Conservation (phyloP, 2,888 invertebrate genomes). For the Empis livida region DNA sequence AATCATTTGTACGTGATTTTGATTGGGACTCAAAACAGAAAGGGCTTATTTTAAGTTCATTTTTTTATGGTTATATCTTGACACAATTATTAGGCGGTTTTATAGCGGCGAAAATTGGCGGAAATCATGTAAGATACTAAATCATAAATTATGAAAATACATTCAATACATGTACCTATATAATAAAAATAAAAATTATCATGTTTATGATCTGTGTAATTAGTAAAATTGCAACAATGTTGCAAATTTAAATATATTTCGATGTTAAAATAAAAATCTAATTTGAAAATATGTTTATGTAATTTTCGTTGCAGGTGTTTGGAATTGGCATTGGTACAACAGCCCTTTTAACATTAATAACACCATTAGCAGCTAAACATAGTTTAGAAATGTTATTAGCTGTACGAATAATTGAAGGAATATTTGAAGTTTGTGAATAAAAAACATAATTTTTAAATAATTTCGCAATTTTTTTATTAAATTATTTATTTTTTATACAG, state of each 20-base stretch:
- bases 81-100: constrained; percentile 77
- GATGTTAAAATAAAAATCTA: background rate
- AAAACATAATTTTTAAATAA: background rate
- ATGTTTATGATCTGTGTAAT: background rate
- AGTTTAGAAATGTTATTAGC: constrained; percentile 55
- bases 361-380: constrained; percentile 63
- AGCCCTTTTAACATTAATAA: constrained; percentile 64
- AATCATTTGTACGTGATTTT: constrained; percentile 55
- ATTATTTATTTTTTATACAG: constrained; percentile 13
- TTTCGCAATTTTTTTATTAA: background rate
- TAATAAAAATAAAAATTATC: constrained; percentile 13
- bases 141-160: no score
- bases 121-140: constrained; percentile 55
- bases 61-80: constrained; percentile 79
- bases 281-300: background rate
- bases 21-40: constrained; percentile 67
- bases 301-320: constrained; percentile 41
- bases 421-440: constrained; percentile 53
- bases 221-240: background rate
- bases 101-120: constrained; percentile 72
- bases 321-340: constrained; percentile 67
- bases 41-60: constrained; percentile 69
- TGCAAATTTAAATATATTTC: background rate
- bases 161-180: no score
- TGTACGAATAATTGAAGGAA: constrained; percentile 62